phyloP scores from a whole-genome alignment of 2,797 vertebrate species.

The Neoniphon sammara region DNA sequence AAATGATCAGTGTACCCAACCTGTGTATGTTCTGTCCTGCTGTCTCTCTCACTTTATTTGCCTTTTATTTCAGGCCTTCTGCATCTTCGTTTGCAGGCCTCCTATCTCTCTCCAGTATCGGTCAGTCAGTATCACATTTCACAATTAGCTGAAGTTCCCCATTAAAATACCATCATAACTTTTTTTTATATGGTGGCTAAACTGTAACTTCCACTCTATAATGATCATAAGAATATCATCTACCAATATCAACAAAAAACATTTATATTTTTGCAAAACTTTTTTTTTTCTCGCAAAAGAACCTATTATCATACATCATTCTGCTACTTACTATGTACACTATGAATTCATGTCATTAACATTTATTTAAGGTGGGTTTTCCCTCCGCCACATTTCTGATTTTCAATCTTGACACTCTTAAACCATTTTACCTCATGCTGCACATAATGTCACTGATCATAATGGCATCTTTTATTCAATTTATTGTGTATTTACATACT shows the following conservation, averaged over 20 bases:
- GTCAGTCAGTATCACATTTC: not conserved
- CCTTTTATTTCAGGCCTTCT: not conserved
- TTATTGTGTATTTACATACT: not conserved
- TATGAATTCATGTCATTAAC: too few relatives aligned
- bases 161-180: not conserved
- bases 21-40: conserved; percentile 39
- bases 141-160: not conserved
- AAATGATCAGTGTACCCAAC: conserved; percentile 16
- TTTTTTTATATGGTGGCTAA: not conserved
- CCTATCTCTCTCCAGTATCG: not conserved
- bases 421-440: not conserved
- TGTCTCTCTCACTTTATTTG: conserved; percentile 13
- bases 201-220: too few relatives aligned
- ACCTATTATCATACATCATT: too few relatives aligned
- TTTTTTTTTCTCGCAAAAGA: too few relatives aligned
- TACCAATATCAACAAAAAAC: too few relatives aligned
- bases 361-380: too few relatives aligned
- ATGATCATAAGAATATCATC: too few relatives aligned
- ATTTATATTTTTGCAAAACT: too few relatives aligned
- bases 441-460: not conserved
- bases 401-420: not conserved
- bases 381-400: too few relatives aligned
- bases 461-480: not conserved
- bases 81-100: not conserved
- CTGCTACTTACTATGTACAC: too few relatives aligned